Conservation (phyloP, 2,888 invertebrate species). For the Cacoxenus indagator region DNA sequence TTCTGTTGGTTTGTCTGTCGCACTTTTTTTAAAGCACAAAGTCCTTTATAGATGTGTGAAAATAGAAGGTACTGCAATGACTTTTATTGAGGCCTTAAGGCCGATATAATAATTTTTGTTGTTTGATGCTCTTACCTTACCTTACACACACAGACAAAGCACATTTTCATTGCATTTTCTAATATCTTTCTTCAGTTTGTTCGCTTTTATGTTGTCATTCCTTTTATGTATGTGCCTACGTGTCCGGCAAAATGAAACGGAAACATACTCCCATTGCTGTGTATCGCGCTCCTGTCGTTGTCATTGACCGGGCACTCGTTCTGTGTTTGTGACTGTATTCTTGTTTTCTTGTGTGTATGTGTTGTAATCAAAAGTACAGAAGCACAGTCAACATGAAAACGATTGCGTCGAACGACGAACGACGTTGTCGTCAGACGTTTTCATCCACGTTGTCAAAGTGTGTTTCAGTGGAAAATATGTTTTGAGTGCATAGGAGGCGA, state of each 20-base stretch:
- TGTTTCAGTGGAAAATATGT: background rate
- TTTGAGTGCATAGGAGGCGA: slow-evolving; percentile 6
- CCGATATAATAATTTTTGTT: slow-evolving; percentile 1
- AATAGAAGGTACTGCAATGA: slow-evolving; percentile 4
- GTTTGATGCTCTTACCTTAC: background rate
- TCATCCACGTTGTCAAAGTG: background rate
- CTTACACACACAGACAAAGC: background rate
- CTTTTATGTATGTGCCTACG: slow-evolving; percentile 5
- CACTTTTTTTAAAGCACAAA: too few relatives aligned
- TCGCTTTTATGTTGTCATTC: background rate
- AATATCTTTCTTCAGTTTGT: background rate
- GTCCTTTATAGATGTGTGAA: background rate
- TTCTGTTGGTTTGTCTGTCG: background rate
- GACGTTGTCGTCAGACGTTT: background rate
- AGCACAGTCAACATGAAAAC: slow-evolving; percentile 13
- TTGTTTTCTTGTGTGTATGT: background rate
- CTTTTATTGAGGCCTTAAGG: slow-evolving; percentile 13
- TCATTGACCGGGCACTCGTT: background rate
- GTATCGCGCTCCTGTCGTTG: background rate
- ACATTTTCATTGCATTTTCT: background rate
- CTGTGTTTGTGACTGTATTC: background rate
- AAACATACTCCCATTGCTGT: background rate
- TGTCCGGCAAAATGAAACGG: slow-evolving; percentile 12
- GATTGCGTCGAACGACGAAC: background rate
- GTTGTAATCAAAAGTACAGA: background rate